A percentile compares a stretch with the other conserved stretches of the same genome.
Evolutionary conservation across 1,140 invertebrate genomes (phyloP).

Genomic region (Macrosteles quadrilineatus): DNA sequence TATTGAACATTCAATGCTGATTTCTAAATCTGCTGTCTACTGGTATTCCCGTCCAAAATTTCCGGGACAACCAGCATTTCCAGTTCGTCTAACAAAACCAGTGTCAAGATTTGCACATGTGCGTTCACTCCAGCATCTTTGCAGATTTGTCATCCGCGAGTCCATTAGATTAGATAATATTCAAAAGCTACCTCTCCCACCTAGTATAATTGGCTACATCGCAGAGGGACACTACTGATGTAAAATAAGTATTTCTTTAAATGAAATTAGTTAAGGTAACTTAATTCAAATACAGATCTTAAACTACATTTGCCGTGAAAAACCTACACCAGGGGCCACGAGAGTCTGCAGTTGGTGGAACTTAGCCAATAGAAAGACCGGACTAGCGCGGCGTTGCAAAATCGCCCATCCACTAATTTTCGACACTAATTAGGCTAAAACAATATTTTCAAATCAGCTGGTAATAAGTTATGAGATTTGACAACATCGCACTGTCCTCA

Average conservation of each 20-base stretch:
- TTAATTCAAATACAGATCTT: no score
- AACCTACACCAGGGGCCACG: no score
- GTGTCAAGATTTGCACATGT: constrained; percentile 75
- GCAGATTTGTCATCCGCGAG: constrained; percentile 75
- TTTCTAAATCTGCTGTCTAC: constrained; percentile 68
- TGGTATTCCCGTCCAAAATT: constrained; percentile 69
- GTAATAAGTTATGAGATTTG: no score
- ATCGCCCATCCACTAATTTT: no score
- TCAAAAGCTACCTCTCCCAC: constrained; percentile 69
- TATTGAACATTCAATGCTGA: constrained; percentile 69
- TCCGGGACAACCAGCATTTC: constrained; percentile 66
- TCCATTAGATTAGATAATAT: constrained; percentile 71
- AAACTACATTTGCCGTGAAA: no score
- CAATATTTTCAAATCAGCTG: no score
- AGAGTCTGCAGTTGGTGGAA: no score
- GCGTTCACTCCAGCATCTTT: constrained; percentile 71
- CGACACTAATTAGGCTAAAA: no score
- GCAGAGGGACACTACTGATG: constrained; percentile 58
- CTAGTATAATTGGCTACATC: constrained; percentile 65
- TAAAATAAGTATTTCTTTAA: background rate
- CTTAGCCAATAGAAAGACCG: no score
- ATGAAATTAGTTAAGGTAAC: no score
- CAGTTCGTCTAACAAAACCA: constrained; percentile 73
- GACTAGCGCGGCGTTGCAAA: no score
- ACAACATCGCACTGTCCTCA: no score